A percentile compares a stretch with the other conserved stretches of the same genome.
Conservation (phyloP, 2,888 invertebrate species). For the Halocaridina rubra region DNA sequence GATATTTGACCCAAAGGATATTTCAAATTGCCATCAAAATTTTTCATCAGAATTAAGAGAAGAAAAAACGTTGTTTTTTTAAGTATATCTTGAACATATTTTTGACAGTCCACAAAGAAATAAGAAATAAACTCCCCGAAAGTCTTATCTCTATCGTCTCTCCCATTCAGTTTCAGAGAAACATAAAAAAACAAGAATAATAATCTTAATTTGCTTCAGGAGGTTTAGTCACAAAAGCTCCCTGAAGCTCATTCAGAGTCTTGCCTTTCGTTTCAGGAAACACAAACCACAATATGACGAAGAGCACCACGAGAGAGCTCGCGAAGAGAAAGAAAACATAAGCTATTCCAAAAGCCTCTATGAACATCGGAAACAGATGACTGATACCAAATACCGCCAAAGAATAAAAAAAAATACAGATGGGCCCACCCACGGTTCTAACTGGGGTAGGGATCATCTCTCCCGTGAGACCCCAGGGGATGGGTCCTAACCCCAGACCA, state of each 20-base stretch:
- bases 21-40: no score
- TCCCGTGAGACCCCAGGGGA: neutral
- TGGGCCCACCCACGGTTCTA: neutral
- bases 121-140: no score
- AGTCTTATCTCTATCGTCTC: no score
- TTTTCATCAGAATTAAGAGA: no score
- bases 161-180: no score
- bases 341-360: neutral
- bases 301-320: neutral
- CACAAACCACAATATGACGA: neutral
- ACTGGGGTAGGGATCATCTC: neutral
- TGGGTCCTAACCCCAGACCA: neutral
- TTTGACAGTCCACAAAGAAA: no score
- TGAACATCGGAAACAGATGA: neutral
- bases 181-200: no score
- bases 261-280: neutral
- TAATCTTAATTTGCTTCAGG: no score
- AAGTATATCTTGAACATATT: no score
- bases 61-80: no score
- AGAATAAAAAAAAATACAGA: neutral
- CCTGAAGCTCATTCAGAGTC: neutral
- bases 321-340: neutral
- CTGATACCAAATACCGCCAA: neutral
- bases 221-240: no score
- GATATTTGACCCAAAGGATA: no score